Evolutionary conservation across 2,888 invertebrate genomes (phyloP), one percentile per base, ranked within the genome.

Genomic region (Ormia ochracea): DNA sequence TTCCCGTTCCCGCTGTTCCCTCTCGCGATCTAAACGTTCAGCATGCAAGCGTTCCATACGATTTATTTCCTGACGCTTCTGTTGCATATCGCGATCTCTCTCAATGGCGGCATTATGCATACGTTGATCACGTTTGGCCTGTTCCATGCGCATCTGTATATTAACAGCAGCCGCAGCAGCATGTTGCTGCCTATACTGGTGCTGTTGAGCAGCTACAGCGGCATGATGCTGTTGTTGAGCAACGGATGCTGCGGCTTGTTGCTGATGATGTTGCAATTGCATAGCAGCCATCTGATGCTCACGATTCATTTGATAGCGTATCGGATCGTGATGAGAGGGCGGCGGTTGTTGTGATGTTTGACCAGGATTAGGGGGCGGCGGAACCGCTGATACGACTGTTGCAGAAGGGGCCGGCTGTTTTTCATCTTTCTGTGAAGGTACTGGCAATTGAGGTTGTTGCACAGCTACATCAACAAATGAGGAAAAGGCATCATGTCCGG

Each of bases 401-500:
- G 56, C 69, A 4, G 82, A 68, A 26, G 82, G 80, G 6, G 82
- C 84, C n/a, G 83, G 58, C 9, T 84, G 82, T 58, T 89, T 90
- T 19, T 90, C 90, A 36, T 89, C 90, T 82, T 89, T 90, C 38
- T 92, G 91, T 2, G 96, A 96, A 0, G 96, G 96, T 66, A 96
- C 96, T 0, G 96, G 96, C 85, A 97, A 89, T 86, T 95, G 95
- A 0, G 96, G 96, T 85, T 97, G 97, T 83, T 96, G 95, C 1
- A 95, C 96, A n/a, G 97, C 97, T 12, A 96, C 96, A 88, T 97
- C 96, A 7, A 97, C 97, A 66, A 97, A 90, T 61, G 96, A 96
- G 33, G 95, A 94, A 86, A 97, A 93, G 1, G 96, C 96, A 89
- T 97, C 97, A 88, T 96, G 95, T 17, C 95, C 95, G 88, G 85